Evolutionary conservation across 2,797 vertebrate genomes (phyloP).

Genomic region (Acanthurus leucopareius): DNA sequence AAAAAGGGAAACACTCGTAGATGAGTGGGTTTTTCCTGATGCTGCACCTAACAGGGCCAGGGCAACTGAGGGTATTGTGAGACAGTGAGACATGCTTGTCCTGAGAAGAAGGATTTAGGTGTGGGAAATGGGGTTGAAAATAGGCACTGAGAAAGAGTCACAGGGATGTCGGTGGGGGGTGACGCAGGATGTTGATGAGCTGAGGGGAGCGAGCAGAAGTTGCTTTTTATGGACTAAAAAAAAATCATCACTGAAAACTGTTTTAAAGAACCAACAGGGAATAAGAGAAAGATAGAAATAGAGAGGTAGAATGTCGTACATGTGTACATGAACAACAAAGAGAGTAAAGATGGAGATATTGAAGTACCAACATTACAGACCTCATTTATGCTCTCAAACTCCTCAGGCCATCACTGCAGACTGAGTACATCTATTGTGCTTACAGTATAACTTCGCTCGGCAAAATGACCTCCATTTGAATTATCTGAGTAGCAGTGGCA

Average conservation of each 20-base stretch:
- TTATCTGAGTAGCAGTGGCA: conserved; percentile 69
- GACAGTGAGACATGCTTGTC: conserved; percentile 41
- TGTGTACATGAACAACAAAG: conserved; percentile 10
- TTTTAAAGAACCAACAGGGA: conserved; percentile 32
- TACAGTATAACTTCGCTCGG: conserved; percentile 57
- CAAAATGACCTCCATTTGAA: conserved; percentile 73
- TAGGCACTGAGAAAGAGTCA: conserved; percentile 36
- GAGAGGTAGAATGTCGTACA: neutral
- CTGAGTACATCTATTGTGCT: conserved; percentile 65
- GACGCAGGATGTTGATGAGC: conserved; percentile 45
- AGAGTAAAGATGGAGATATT: conserved; percentile 14
- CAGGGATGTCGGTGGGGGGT: conserved; percentile 16
- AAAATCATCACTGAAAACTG: conserved; percentile 41
- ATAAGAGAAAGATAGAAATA: conserved; percentile 4
- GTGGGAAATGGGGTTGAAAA: conserved; percentile 57
- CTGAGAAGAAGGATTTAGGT: conserved; percentile 25
- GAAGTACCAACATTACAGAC: conserved; percentile 38
- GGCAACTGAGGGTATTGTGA: conserved; percentile 46
- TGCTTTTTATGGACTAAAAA: conserved; percentile 53
- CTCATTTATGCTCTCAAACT: conserved; percentile 52
- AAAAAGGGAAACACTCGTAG: conserved; percentile 45
- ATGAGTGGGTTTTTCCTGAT: conserved; percentile 40
- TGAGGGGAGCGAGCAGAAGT: conserved; percentile 43
- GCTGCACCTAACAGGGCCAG: conserved; percentile 6
- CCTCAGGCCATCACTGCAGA: conserved; percentile 57